A percentile compares a stretch with the other conserved stretches of the same genome.
Evolutionary conservation across 2,888 invertebrate genomes (phyloP).

Genomic region (Papilio elwesi): DNA sequence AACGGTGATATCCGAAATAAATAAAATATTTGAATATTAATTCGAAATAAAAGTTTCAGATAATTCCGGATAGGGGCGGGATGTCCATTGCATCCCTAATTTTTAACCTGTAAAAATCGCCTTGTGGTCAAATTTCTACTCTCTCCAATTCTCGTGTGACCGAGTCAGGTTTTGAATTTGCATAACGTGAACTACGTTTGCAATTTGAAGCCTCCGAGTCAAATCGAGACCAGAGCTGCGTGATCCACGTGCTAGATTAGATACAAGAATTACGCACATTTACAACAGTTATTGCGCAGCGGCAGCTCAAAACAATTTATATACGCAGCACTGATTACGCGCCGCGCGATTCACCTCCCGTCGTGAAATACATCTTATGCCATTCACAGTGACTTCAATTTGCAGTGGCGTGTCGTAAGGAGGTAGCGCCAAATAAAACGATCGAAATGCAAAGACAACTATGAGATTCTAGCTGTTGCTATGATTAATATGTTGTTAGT

Average conservation of each 20-base stretch:
- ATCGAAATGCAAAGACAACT: constrained; percentile 16
- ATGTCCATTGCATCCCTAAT: no score
- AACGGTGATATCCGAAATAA: no score
- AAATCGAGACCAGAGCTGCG: constrained; percentile 10
- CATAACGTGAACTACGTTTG: constrained; percentile 24
- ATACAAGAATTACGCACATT: constrained; percentile 48
- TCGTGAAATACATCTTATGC: constrained; percentile 42
- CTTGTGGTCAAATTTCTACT: no score
- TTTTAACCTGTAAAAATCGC: no score
- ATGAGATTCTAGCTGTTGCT: background rate
- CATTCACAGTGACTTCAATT: constrained; percentile 21
- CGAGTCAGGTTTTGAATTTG: constrained; percentile 9
- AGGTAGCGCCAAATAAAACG: background rate
- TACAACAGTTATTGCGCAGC: constrained; percentile 49
- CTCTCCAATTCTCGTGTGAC: no score
- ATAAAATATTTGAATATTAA: no score
- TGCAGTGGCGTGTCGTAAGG: background rate
- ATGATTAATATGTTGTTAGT: constrained; percentile 13
- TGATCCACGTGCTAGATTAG: constrained; percentile 46
- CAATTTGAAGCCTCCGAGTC: constrained; percentile 1
- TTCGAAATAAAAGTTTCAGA: no score
- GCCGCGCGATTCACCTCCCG: constrained; percentile 10
- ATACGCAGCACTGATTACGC: constrained; percentile 42
- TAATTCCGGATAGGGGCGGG: no score
- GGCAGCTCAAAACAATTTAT: constrained; percentile 48